Conservation (phyloP, 2,797 vertebrate species). For the Aulostomus chinensis region DNA sequence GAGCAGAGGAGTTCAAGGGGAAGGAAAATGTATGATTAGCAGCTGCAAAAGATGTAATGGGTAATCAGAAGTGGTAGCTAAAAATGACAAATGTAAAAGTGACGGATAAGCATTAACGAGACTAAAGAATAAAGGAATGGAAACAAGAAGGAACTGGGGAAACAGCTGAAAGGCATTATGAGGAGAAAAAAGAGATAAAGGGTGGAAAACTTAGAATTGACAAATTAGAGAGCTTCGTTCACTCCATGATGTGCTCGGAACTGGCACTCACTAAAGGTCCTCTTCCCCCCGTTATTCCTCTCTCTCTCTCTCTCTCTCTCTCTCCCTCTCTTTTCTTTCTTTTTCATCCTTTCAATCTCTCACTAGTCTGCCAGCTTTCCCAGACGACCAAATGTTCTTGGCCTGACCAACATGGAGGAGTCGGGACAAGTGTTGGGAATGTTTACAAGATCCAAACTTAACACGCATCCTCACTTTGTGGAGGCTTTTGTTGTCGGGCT, state of each 20-base stretch:
- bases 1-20: slow-evolving; percentile 24
- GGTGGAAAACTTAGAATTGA: slow-evolving; percentile 1
- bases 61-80: slow-evolving; percentile 5
- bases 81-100: slow-evolving; percentile 13
- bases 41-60: slow-evolving; percentile 4
- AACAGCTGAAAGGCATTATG: neutral
- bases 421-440: slow-evolving; percentile 27
- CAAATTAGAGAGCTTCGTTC: neutral
- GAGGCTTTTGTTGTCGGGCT: slow-evolving; percentile 28
- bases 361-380: slow-evolving; percentile 42
- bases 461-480: slow-evolving; percentile 9
- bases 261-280: slow-evolving; percentile 9
- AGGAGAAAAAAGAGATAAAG: neutral
- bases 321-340: slow-evolving; percentile 12
- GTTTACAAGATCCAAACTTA: slow-evolving; percentile 33
- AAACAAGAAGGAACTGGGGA: neutral
- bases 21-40: slow-evolving; percentile 24
- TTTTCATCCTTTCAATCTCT: slow-evolving; percentile 29
- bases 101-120: slow-evolving; percentile 10
- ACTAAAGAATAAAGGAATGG: neutral
- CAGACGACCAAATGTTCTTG: slow-evolving; percentile 47
- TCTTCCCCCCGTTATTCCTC: slow-evolving; percentile 7
- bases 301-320: slow-evolving; percentile 9
- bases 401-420: slow-evolving; percentile 35
- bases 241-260: slow-evolving; percentile 9